Evolutionary conservation across 2,888 invertebrate genomes (phyloP), one percentile per base, ranked within the genome.

Genomic region (Carcina quercana): DNA sequence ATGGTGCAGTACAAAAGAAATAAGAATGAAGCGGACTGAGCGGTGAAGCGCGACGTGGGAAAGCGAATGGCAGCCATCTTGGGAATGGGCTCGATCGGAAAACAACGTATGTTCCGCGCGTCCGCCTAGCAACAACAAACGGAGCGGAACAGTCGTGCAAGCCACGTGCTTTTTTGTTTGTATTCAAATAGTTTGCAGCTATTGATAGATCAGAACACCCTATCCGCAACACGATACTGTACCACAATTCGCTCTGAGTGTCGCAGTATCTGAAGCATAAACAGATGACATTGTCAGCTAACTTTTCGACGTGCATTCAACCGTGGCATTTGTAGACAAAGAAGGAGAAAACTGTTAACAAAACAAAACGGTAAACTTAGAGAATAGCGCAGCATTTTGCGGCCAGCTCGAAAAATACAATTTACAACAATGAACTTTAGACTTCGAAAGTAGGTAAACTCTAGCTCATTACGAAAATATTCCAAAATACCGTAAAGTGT

Each of bases 21-120:
- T 53, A 56, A 73, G 64, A 66, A 64, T 61, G 59, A 68, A 66
- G 62, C 66, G 63, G 66, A 66, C 68, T 51, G 61, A 67, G 62
- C 63, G 60, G 56, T n/a, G n/a, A n/a, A 55, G 63, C 59, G 62
- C 69, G 67, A 80, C 79, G 78, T 82, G 80, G 80, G 80, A 82
- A 83, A 80, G 80, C 80, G 80, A 79, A 79, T 75, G 71, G 74
- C 78, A 59, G 80, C 82, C 82, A 82, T 82, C 66, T 80, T 82
- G 76, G n/a, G 56, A 63, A 59, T 59, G 54, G 61, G 64, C 60
- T 66, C 50, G 68, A 63, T 74, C 71, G 61, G 61, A 72, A 71
- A 71, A 69, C 68, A 69, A 78, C 73, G 74, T 76, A 70, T 72
- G 75, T 67, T n/a, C 65, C 59, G 53, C 54, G 66, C 70, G 75